Percentiles rank a stretch among this genome's conserved stretches.
Evolutionary conservation across 2,113 vertebrate species (phyloP).

Genomic region (Rhinoderma darwinii): DNA sequence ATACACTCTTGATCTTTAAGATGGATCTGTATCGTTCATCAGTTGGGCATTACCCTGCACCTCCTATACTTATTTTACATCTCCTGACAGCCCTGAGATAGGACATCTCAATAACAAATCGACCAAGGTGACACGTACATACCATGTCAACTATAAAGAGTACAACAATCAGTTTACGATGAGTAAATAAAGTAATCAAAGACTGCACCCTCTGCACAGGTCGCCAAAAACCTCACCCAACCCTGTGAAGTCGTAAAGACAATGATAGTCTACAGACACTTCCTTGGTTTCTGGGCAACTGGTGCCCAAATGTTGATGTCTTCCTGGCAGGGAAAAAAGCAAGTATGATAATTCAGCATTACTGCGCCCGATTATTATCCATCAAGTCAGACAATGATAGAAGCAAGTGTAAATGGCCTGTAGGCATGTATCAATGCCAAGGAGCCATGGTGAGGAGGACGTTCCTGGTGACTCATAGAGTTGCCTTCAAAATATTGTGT

Average conservation of each 20-base stretch:
- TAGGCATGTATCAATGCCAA: conserved; percentile 9
- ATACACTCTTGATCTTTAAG: no score
- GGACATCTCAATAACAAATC: not conserved
- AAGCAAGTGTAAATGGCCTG: not conserved
- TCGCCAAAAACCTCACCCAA: conserved; percentile 27
- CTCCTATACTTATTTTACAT: not conserved
- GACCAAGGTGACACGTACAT: not conserved
- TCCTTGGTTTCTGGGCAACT: not conserved
- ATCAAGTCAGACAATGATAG: not conserved
- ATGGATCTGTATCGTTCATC: not conserved
- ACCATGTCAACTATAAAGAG: not conserved
- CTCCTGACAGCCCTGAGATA: not conserved
- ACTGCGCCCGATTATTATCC: not conserved
- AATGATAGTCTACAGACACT: not conserved
- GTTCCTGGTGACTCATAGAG: not conserved
- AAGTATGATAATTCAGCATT: not conserved
- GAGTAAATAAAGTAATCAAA: conserved; percentile 4
- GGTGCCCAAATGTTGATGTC: not conserved
- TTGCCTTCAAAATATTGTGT: not conserved
- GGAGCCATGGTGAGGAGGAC: not conserved
- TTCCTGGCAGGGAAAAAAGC: not conserved
- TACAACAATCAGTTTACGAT: not conserved
- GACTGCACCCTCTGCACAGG: not conserved
- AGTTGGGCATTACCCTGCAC: not conserved
- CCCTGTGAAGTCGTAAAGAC: not conserved